Conservation (phyloP, 1,140 invertebrate genomes). For the Trialeurodes vaporariorum region DNA sequence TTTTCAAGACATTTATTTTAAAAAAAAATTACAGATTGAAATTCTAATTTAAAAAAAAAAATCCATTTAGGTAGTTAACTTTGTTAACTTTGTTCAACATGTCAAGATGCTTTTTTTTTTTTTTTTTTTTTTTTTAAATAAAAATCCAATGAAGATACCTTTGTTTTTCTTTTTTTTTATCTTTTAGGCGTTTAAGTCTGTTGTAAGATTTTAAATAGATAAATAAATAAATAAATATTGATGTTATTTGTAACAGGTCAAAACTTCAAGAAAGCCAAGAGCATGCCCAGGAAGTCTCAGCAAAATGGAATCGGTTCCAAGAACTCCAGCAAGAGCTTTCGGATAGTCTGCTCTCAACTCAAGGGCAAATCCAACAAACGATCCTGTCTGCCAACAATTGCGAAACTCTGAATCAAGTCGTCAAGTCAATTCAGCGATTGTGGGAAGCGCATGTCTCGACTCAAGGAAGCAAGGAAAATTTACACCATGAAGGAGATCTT, state of each 20-base stretch:
- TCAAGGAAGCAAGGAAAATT: constrained; percentile 41
- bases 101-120: too few species aligned
- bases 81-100: too few species aligned
- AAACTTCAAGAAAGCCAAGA: constrained; percentile 19
- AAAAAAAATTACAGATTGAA: too few species aligned
- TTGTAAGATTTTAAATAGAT: too few species aligned
- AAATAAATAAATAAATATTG: too few species aligned
- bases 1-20: too few species aligned
- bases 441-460: constrained; percentile 40
- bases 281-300: constrained; percentile 6
- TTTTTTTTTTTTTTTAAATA: too few species aligned
- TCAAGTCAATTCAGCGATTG: constrained; percentile 28
- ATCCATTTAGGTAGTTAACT: too few species aligned
- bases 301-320: constrained; percentile 29
- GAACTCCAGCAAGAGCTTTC: constrained; percentile 27
- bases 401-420: constrained; percentile 1
- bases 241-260: constrained; percentile 17
- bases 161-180: too few species aligned
- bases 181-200: too few species aligned
- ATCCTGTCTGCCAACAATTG: constrained; percentile 34
- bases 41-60: too few species aligned
- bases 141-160: too few species aligned
- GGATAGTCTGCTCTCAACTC: constrained; percentile 21
- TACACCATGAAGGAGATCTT: constrained; percentile 43
- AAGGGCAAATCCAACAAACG: constrained; percentile 24